Evolutionary conservation across 2,113 vertebrate genomes (phyloP), one percentile per base, ranked within the genome.

Genomic region (Pampusana beccarii): DNA sequence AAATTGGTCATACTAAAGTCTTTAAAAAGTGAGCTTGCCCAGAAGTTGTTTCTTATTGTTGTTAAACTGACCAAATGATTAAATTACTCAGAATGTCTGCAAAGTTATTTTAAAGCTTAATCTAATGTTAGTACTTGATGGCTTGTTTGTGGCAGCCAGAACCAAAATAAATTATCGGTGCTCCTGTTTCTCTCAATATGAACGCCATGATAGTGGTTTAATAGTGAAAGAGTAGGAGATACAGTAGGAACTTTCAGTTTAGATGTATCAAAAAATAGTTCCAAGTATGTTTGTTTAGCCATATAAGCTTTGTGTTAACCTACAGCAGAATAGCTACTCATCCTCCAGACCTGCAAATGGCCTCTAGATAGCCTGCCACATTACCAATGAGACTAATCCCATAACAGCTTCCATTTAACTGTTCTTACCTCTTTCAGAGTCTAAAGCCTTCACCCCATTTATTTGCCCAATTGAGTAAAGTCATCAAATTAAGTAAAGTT

Each of bases 401-500:
- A 0, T 58, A 86, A 56, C 46, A 64, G 2, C 36, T 85, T 87
- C 11, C 4, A 5, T 86, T 77, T 96, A 92, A 88, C 62, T 92
- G 23, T 88, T 97, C 87, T 97, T 91, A 5, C 92, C 42, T 95
- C 9, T 98, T 98, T 97, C 98, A 99, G 99, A 99, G 99, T 98
- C 99, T 99, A 95, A 99, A 99, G 97, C 99, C 99, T 93, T 99
- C 99, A 95, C 98, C 99, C 96, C 99, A 99, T 96, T 98, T 99
- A 94, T 99, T 99, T 98, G 98, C 99, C 98, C 99, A 99, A 96
- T 97, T 99, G 97, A 99, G 99, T 99, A 99, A 99, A 99, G 99
- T 99, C 97, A 99, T 99, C 92, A 99, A 99, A 97, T 98, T 99
- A 98, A 99, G 99, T 98, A 99, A 99, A 97, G 99, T 99, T 97